Evolutionary conservation across 2,888 invertebrate genomes (phyloP).

Genomic region (Stegophylla sp.): DNA sequence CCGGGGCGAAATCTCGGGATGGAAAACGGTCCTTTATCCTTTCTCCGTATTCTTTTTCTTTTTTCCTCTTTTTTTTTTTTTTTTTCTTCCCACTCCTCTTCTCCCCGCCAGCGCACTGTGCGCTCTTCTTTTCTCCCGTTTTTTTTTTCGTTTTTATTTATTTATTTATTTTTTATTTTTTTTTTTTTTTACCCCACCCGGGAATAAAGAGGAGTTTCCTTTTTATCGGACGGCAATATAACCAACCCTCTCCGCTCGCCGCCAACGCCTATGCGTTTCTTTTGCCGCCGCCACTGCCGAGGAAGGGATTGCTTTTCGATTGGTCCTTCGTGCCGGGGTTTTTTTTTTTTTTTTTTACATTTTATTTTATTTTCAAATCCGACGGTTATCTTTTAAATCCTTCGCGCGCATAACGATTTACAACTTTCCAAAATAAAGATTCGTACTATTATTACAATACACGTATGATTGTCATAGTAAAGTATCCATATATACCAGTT

Average conservation of each 20-base stretch:
- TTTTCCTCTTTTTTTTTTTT: neutral
- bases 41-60: slow-evolving; percentile 35
- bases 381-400: slow-evolving; percentile 14
- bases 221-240: slow-evolving; percentile 51
- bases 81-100: neutral
- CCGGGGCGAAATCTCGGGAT: slow-evolving; percentile 52
- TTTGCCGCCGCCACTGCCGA: slow-evolving; percentile 8
- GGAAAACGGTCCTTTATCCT: slow-evolving; percentile 57
- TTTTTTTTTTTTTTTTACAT: slow-evolving; percentile 20
- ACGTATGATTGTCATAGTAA: too few relatives aligned
- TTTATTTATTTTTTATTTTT: slow-evolving; percentile 20
- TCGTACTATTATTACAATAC: too few relatives aligned
- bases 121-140: neutral
- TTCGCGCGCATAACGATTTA: neutral
- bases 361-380: neutral
- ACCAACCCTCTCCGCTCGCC: slow-evolving; percentile 8
- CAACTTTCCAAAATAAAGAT: neutral
- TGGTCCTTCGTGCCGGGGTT: slow-evolving; percentile 22
- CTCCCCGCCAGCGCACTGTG: neutral
- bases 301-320: slow-evolving; percentile 39
- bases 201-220: slow-evolving; percentile 52
- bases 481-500: too few relatives aligned
- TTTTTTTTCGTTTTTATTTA: neutral
- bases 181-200: slow-evolving; percentile 16
- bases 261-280: slow-evolving; percentile 1